A percentile compares a stretch with the other conserved stretches of the same genome.
These are phyloP conservation scores for Eurosta solidaginis DNA, from an alignment of 1,140 invertebrate species.

Conservation along the genomic window DNA sequence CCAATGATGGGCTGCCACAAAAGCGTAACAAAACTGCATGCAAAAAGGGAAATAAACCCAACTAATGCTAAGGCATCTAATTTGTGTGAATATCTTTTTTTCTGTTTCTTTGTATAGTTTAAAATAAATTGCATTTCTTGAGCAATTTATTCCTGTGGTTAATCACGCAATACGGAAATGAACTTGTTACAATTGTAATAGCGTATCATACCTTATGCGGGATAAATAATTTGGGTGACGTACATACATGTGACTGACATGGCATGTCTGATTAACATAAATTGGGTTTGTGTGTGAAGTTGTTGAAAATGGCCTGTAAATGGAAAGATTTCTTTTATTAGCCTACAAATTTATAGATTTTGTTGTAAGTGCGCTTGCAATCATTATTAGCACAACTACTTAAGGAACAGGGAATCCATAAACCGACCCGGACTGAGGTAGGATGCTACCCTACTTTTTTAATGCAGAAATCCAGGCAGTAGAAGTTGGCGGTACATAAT, in stretches of 20 bases:
- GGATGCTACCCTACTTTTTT: too few species aligned
- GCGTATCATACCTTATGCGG: background rate
- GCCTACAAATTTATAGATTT: too few species aligned
- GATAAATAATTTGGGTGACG: background rate
- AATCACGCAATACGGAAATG: background rate
- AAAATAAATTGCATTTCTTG: background rate
- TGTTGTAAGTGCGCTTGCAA: too few species aligned
- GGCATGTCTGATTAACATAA: background rate
- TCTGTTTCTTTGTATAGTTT: background rate
- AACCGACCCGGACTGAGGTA: too few species aligned
- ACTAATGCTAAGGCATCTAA: background rate
- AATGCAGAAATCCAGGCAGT: too few species aligned
- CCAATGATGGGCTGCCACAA: slow-evolving; percentile 4
- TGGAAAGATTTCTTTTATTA: too few species aligned
- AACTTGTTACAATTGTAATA: background rate
- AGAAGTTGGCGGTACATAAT: too few species aligned
- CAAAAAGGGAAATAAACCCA: background rate
- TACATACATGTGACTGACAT: background rate
- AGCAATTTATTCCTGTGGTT: background rate
- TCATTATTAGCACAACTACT: too few species aligned
- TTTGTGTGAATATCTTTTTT: background rate
- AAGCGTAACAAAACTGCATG: background rate
- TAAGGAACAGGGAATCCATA: too few species aligned
- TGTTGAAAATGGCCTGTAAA: too few species aligned
- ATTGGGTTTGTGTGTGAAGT: too few species aligned